Conservation (phyloP, 2,888 invertebrate genomes). For the Rotaria magnacalcarata region DNA sequence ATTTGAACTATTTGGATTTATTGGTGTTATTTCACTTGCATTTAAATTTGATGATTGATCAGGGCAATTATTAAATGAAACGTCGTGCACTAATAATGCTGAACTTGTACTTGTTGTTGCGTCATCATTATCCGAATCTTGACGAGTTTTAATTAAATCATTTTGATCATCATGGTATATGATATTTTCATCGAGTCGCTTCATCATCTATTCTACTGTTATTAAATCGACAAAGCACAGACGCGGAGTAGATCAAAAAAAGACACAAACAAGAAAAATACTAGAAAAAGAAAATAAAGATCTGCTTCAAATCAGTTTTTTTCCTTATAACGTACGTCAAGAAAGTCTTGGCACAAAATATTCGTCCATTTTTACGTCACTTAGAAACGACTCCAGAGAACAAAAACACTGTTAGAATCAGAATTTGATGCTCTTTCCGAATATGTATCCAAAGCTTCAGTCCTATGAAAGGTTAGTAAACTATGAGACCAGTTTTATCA, state of each 20-base stretch:
- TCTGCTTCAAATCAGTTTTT: not conserved
- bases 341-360: too few relatives aligned
- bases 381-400: too few relatives aligned
- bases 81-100: not conserved
- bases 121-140: slow-evolving; percentile 32
- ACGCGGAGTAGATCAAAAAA: not conserved
- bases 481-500: too few relatives aligned
- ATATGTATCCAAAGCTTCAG: too few relatives aligned
- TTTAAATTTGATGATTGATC: not conserved
- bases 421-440: too few relatives aligned
- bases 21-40: not conserved
- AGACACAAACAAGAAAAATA: not conserved
- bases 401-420: too few relatives aligned
- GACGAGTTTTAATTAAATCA: not conserved
- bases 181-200: not conserved
- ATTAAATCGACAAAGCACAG: not conserved
- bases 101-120: not conserved
- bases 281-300: not conserved
- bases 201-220: not conserved
- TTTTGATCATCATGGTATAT: not conserved
- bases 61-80: not conserved
- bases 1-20: slow-evolving; percentile 32
- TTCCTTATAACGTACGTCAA: too few relatives aligned
- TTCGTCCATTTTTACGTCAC: too few relatives aligned
- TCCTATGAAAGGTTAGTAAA: too few relatives aligned